These are phyloP conservation scores for Lasioglossum pauxillum DNA, from an alignment of 2,888 invertebrate species.

Conservation along the genomic window DNA sequence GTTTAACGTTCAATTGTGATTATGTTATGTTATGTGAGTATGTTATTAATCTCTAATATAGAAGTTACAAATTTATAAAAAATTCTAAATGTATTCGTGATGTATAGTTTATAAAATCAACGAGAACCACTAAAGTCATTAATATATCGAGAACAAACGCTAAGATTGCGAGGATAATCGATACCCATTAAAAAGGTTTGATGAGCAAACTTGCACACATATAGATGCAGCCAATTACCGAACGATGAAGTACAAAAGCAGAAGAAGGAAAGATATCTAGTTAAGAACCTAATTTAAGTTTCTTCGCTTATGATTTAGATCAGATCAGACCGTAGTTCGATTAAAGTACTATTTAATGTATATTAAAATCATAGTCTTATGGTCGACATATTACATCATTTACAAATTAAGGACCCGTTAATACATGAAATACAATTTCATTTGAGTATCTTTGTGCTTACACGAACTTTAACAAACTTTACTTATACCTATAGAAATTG, in stretches of 20 bases:
- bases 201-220: not conserved
- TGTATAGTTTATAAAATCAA: not conserved
- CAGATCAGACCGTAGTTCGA: not conserved
- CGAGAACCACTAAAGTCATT: not conserved
- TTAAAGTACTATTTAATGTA: constrained; percentile 1
- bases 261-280: not conserved
- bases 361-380: not conserved
- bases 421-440: not conserved
- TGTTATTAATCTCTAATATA: not conserved
- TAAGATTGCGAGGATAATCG: not conserved
- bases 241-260: not conserved
- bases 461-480: not conserved
- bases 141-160: not conserved
- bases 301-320: not conserved
- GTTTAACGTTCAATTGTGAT: not conserved
- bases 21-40: too few relatives aligned
- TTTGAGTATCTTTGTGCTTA: not conserved
- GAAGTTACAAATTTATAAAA: not conserved
- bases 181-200: not conserved
- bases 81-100: not conserved
- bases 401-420: not conserved
- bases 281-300: not conserved
- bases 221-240: not conserved
- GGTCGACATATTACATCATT: not conserved
- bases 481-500: not conserved